These are phyloP conservation scores for Bombylius discolor DNA, from an alignment of 2,888 invertebrate genomes.

Conservation along the genomic window DNA sequence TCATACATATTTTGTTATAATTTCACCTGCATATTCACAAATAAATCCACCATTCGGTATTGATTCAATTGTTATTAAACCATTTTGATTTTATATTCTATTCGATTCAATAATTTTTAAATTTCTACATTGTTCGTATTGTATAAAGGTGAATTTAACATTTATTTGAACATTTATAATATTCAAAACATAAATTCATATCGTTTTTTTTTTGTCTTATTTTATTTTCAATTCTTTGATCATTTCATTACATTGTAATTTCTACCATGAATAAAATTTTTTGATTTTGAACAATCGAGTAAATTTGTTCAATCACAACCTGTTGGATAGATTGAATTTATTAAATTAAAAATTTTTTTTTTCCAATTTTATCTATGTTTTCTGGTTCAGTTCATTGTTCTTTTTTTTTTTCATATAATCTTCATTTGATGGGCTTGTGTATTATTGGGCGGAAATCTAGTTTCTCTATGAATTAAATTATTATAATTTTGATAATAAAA, in stretches of 20 bases:
- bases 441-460: too few relatives aligned
- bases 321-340: slow-evolving; percentile 23
- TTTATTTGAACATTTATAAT: slow-evolving; percentile 42
- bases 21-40: slow-evolving; percentile 87
- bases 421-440: too few relatives aligned
- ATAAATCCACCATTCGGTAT: slow-evolving; percentile 59
- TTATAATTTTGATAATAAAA: too few relatives aligned
- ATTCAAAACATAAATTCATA: slow-evolving; percentile 50
- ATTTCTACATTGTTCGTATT: slow-evolving; percentile 52
- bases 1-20: slow-evolving; percentile 53
- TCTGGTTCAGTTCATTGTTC: too few relatives aligned
- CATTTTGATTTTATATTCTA: slow-evolving; percentile 47
- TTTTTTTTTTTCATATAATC: too few relatives aligned
- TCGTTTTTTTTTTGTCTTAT: slow-evolving; percentile 21
- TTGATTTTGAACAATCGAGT: slow-evolving; percentile 4
- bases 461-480: too few relatives aligned
- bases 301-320: slow-evolving; percentile 19
- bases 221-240: slow-evolving; percentile 21
- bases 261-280: slow-evolving; percentile 29
- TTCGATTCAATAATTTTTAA: slow-evolving; percentile 42
- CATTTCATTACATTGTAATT: slow-evolving; percentile 25
- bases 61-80: slow-evolving; percentile 44
- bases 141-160: slow-evolving; percentile 61
- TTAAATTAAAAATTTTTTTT: slow-evolving; percentile 11
- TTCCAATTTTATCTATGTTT: too few relatives aligned